phyloP scores from a whole-genome alignment of 2,113 vertebrate genomes.

The Malurus melanocephalus region DNA sequence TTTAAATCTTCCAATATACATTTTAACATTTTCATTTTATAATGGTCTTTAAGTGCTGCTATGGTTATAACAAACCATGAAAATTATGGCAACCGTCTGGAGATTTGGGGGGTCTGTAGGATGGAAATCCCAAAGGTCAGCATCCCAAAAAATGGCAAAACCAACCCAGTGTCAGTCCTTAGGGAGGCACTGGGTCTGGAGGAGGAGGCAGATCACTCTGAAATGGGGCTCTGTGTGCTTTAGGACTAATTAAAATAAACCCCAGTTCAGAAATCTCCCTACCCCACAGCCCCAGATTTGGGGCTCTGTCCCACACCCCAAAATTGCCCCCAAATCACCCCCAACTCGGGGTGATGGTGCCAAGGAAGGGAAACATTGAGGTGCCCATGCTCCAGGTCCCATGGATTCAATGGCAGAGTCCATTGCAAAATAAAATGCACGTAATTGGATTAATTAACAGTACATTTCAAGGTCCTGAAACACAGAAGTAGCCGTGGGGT shows the following conservation, averaged over 20 bases:
- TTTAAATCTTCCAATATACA: background rate
- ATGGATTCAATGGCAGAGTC: background rate
- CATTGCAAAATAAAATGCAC: background rate
- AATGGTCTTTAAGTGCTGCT: background rate
- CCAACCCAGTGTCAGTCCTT: background rate
- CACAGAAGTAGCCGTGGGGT: background rate
- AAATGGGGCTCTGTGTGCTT: too few species aligned
- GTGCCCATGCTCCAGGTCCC: background rate
- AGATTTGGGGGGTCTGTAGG: background rate
- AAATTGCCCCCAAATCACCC: background rate
- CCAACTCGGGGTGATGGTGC: background rate
- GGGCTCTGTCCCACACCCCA: background rate
- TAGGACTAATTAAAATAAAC: background rate
- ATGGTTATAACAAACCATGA: background rate
- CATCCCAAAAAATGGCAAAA: background rate
- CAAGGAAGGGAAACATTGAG: background rate
- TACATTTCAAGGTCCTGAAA: slow-evolving; percentile 7
- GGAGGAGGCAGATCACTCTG: too few species aligned
- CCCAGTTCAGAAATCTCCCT: background rate
- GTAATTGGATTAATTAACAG: slow-evolving; percentile 34
- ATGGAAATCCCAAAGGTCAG: background rate
- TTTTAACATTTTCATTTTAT: background rate
- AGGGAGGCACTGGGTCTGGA: too few species aligned
- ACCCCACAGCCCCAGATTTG: background rate
- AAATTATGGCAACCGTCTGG: background rate